Conservation (phyloP, 64 coral and sea anemone genomes). For the Acropora tenuis region DNA sequence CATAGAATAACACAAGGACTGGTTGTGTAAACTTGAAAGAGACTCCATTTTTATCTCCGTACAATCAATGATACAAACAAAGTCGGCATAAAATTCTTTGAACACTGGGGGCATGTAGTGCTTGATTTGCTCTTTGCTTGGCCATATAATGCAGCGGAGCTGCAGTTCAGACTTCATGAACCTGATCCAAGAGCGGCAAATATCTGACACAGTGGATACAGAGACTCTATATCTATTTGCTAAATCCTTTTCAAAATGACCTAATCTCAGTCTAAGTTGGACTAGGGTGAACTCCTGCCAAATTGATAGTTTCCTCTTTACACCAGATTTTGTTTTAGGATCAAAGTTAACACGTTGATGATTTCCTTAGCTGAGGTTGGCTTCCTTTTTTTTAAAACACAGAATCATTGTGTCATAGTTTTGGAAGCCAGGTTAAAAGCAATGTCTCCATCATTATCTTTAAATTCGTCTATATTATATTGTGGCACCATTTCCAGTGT, state of each 20-base stretch:
- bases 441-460: conserved; percentile 7
- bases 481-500: background rate
- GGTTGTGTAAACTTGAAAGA: no score
- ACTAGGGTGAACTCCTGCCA: conserved; percentile 63
- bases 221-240: conserved; percentile 46
- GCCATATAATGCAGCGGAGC: conserved; percentile 36
- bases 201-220: conserved; percentile 24
- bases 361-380: conserved; percentile 25
- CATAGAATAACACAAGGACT: no score
- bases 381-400: conserved; percentile 58
- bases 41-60: conserved; percentile 3
- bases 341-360: conserved; percentile 1
- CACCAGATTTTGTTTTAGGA: background rate
- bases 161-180: conserved; percentile 58
- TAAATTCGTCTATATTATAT: background rate
- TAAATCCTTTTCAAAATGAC: conserved; percentile 58
- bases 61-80: conserved; percentile 70
- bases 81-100: conserved; percentile 44
- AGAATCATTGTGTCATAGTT: conserved; percentile 40
- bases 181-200: conserved; percentile 36
- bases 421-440: conserved; percentile 28
- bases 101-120: conserved; percentile 58
- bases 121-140: conserved; percentile 54
- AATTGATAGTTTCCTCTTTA: conserved; percentile 29
- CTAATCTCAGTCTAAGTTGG: conserved; percentile 22